Percentiles rank a stretch among this genome's conserved stretches.
Conservation (phyloP, 1,140 invertebrate genomes). For the Hycleus cichorii region DNA sequence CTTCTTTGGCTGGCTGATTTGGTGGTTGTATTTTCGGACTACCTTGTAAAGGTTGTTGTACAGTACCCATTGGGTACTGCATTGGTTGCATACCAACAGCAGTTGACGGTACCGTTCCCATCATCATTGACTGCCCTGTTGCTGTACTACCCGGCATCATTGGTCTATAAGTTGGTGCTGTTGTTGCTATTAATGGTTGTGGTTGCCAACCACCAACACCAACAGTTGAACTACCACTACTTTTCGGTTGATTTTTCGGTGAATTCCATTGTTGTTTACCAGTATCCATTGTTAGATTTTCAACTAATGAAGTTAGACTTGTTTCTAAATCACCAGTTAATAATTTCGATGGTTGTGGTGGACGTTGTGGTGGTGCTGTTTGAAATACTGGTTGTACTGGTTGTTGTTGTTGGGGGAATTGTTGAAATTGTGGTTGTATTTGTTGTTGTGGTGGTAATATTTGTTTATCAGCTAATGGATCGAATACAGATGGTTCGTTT, state of each 20-base stretch:
- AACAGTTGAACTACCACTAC: slow-evolving; percentile 35
- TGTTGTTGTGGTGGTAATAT: slow-evolving; percentile 37
- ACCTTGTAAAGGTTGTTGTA: slow-evolving; percentile 26
- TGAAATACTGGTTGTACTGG: slow-evolving; percentile 49
- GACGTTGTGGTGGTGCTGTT: slow-evolving; percentile 45
- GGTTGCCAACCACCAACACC: slow-evolving; percentile 64
- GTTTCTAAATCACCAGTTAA: slow-evolving; percentile 88
- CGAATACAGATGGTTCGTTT: slow-evolving; percentile 48
- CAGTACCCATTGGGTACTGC: slow-evolving; percentile 12
- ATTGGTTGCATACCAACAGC: neutral
- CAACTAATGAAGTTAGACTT: slow-evolving; percentile 80
- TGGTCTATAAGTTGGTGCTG: slow-evolving; percentile 69
- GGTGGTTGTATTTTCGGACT: slow-evolving; percentile 29
- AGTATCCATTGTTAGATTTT: slow-evolving; percentile 87
- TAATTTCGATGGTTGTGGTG: slow-evolving; percentile 53
- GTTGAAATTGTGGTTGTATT: slow-evolving; percentile 30
- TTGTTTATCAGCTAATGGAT: slow-evolving; percentile 51
- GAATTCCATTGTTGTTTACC: slow-evolving; percentile 73
- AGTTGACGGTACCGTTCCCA: slow-evolving; percentile 1
- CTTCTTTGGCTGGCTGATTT: slow-evolving; percentile 25
- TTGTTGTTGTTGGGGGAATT: slow-evolving; percentile 38
- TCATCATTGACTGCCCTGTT: slow-evolving; percentile 20
- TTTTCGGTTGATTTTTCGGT: slow-evolving; percentile 72
- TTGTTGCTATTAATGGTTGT: slow-evolving; percentile 76
- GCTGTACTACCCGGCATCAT: slow-evolving; percentile 49